Evolutionary conservation across 2,797 vertebrate genomes (phyloP).

Genomic region (Picus viridis): DNA sequence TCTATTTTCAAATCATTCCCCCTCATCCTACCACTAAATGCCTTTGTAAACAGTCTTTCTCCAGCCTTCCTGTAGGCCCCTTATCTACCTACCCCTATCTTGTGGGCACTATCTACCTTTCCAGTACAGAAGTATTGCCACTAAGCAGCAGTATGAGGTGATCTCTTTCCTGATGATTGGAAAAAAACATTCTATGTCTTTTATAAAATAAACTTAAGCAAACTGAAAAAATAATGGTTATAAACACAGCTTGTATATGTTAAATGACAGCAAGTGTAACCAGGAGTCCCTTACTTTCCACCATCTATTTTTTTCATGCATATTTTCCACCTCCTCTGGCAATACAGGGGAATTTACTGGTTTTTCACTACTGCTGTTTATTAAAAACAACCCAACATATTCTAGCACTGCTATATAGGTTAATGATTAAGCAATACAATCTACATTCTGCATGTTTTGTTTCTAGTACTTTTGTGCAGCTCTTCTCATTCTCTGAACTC

Average conservation of each 20-base stretch:
- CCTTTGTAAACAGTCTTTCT: too few relatives aligned
- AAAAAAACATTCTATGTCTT: rapidly evolving
- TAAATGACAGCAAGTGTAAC: rapidly evolving
- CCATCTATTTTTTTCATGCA: not conserved
- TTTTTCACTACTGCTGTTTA: not conserved
- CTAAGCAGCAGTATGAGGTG: not conserved
- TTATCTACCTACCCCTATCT: too few relatives aligned
- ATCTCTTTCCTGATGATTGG: rapidly evolving
- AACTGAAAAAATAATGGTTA: not conserved
- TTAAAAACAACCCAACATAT: not conserved
- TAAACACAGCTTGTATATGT: not conserved
- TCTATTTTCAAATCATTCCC: too few relatives aligned
- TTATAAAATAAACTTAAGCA: not conserved
- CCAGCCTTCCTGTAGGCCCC: too few relatives aligned
- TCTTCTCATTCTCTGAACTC: not conserved
- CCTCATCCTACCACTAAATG: too few relatives aligned
- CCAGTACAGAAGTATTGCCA: not conserved
- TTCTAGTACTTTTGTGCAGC: not conserved
- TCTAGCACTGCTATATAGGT: not conserved
- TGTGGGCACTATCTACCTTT: not conserved
- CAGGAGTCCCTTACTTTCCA: not conserved
- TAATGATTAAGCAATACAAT: not conserved
- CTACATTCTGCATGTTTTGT: not conserved
- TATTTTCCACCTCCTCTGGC: not conserved
- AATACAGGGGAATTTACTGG: not conserved